Percentiles rank a stretch among this genome's conserved stretches.
Evolutionary conservation across 2,797 vertebrate genomes (phyloP).

Genomic region (Coregonus ussuriensis): DNA sequence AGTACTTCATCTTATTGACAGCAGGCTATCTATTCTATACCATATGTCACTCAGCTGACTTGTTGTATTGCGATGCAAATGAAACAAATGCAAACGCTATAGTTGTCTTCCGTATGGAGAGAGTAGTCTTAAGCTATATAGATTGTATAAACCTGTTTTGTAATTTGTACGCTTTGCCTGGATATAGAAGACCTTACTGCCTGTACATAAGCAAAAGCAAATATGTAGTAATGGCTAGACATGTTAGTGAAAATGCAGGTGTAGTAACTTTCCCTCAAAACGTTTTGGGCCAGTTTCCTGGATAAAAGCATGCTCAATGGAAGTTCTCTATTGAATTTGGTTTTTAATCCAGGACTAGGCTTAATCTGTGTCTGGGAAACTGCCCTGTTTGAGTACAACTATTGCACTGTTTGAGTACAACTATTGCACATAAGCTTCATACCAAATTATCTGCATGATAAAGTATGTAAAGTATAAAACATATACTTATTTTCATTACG

Average conservation of each 20-base stretch:
- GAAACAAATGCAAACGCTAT: slow-evolving; percentile 21
- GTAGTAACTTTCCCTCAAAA: slow-evolving; percentile 30
- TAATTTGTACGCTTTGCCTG: slow-evolving; percentile 57
- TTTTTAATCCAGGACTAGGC: background rate
- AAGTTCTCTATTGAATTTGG: background rate
- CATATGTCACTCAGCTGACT: background rate
- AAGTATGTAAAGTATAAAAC: slow-evolving; percentile 23
- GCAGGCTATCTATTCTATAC: slow-evolving; percentile 8
- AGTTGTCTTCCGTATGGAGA: background rate
- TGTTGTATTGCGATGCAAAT: slow-evolving; percentile 4
- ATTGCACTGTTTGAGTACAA: no score
- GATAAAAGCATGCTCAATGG: background rate
- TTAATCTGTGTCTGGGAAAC: background rate
- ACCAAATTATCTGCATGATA: slow-evolving; percentile 62
- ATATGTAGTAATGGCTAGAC: slow-evolving; percentile 30
- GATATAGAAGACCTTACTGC: slow-evolving; percentile 53
- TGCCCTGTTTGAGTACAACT: slow-evolving; percentile 8
- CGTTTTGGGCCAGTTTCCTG: slow-evolving; percentile 41
- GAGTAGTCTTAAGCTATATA: background rate
- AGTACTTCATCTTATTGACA: slow-evolving; percentile 30
- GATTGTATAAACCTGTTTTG: slow-evolving; percentile 48
- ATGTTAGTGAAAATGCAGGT: slow-evolving; percentile 34
- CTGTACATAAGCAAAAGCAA: slow-evolving; percentile 43
- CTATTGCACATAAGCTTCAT: slow-evolving; percentile 63
- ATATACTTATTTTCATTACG: slow-evolving; percentile 13